Evolutionary conservation across 2,888 invertebrate genomes (phyloP).

Genomic region (Muschampia plurimacula): DNA sequence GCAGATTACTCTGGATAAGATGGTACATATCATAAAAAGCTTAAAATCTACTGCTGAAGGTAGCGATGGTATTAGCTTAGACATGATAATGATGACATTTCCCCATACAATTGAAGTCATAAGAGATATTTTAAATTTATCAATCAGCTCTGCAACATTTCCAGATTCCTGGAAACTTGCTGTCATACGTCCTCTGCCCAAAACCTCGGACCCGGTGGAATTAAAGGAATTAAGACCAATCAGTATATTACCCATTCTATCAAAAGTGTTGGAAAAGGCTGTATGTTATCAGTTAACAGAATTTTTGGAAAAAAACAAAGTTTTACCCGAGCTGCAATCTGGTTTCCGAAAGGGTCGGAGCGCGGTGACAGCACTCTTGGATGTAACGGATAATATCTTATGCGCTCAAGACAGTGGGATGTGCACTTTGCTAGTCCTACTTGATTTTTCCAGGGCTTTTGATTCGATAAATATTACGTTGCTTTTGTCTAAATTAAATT

Average conservation of each 20-base stretch:
- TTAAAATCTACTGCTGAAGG: not conserved
- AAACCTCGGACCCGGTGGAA: not conserved
- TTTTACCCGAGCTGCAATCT: not conserved
- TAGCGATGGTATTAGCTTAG: not conserved
- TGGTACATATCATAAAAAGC: not conserved
- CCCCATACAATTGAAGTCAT: not conserved
- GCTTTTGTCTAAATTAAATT: not conserved
- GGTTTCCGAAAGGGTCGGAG: not conserved
- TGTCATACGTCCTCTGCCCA: not conserved
- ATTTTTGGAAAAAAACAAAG: not conserved
- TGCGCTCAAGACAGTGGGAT: not conserved
- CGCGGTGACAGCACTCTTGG: not conserved
- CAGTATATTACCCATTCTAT: not conserved
- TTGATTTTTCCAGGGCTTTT: not conserved
- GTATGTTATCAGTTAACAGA: not conserved
- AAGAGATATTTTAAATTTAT: not conserved
- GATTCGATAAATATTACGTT: not conserved
- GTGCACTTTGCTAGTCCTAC: not conserved
- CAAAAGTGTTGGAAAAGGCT: not conserved
- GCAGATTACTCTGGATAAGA: not conserved
- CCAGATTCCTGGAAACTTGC: not conserved
- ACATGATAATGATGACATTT: not conserved
- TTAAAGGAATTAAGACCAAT: not conserved
- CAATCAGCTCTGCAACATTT: not conserved
- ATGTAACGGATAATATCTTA: not conserved